A percentile compares a stretch with the other conserved stretches of the same genome.
Conservation (phyloP, 1,140 invertebrate species). For the Episyrphus balteatus region DNA sequence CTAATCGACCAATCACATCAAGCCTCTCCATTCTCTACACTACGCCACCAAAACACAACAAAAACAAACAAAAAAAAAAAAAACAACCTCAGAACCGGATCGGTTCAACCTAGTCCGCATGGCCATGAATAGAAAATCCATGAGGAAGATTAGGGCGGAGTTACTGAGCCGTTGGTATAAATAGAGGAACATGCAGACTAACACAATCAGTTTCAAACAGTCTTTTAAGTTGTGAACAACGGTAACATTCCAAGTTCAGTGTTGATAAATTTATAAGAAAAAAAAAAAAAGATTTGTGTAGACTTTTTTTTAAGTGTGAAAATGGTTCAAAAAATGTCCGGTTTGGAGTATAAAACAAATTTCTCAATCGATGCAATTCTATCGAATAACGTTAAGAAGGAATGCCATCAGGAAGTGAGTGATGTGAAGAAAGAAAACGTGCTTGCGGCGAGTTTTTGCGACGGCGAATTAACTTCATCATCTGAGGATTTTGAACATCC, state of each 20-base stretch:
- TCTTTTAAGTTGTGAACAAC: too few relatives aligned
- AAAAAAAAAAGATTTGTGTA: slow-evolving; percentile 5
- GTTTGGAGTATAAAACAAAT: slow-evolving; percentile 42
- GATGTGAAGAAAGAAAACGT: slow-evolving; percentile 41
- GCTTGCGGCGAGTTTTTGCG: slow-evolving; percentile 9
- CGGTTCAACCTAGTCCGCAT: too few relatives aligned
- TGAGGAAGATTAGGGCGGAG: too few relatives aligned
- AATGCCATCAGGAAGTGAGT: slow-evolving; percentile 6
- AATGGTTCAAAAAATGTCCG: slow-evolving; percentile 30
- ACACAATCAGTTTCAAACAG: too few relatives aligned
- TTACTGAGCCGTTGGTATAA: too few relatives aligned
- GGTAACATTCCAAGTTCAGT: not conserved
- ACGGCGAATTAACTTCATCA: slow-evolving; percentile 22
- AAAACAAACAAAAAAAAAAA: too few relatives aligned
- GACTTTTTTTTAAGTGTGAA: slow-evolving; percentile 4
- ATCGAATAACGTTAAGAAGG: slow-evolving; percentile 40
- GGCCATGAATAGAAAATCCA: too few relatives aligned
- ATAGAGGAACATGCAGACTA: too few relatives aligned
- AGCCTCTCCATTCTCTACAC: too few relatives aligned
- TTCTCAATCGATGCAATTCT: slow-evolving; percentile 64
- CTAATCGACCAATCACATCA: too few relatives aligned
- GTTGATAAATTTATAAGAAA: slow-evolving; percentile 7
- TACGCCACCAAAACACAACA: too few relatives aligned
- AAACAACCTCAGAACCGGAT: too few relatives aligned
- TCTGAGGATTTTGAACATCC: slow-evolving; percentile 30